A percentile compares a stretch with the other conserved stretches of the same genome.
phyloP scores from a whole-genome alignment of 30 jellyfish, hydroid and myxozoan species.

The Sanderia malayensis region DNA sequence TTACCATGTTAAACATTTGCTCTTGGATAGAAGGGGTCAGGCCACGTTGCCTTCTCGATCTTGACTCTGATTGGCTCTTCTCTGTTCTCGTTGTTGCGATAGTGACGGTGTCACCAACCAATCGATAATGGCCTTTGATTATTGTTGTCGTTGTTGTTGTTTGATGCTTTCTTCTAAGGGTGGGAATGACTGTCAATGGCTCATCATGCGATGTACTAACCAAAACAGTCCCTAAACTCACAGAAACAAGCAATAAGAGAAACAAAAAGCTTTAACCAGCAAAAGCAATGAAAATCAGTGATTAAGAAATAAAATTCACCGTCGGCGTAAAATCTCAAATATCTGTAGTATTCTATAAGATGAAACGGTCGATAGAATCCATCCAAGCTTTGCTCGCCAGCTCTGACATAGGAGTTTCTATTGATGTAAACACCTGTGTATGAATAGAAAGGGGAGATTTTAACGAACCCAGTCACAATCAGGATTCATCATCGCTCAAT shows the following conservation, averaged over 20 bases:
- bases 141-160: constrained; percentile 50
- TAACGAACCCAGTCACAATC: not conserved
- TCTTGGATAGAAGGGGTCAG: constrained; percentile 28
- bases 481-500: not conserved
- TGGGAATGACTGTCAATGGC: constrained; percentile 50
- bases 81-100: constrained; percentile 22
- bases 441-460: not conserved
- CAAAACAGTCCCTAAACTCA: constrained; percentile 60
- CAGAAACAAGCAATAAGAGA: not conserved
- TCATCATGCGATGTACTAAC: constrained; percentile 72
- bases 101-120: constrained; percentile 43
- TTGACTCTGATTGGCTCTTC: constrained; percentile 34
- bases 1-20: constrained; percentile 69
- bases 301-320: constrained; percentile 46
- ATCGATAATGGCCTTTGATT: constrained; percentile 66
- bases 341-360: constrained; percentile 71
- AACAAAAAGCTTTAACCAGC: not conserved
- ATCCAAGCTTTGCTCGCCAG: constrained; percentile 82
- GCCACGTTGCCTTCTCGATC: constrained; percentile 45
- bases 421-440: constrained; percentile 81
- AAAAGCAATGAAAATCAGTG: too few relatives aligned
- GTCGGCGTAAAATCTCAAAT: constrained; percentile 70
- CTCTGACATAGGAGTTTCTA: constrained; percentile 63
- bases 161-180: constrained; percentile 47
- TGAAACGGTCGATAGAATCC: constrained; percentile 73